Base-by-base conservation (phyloP, 2,113 vertebrate genomes). In the Murina feae region DNA sequence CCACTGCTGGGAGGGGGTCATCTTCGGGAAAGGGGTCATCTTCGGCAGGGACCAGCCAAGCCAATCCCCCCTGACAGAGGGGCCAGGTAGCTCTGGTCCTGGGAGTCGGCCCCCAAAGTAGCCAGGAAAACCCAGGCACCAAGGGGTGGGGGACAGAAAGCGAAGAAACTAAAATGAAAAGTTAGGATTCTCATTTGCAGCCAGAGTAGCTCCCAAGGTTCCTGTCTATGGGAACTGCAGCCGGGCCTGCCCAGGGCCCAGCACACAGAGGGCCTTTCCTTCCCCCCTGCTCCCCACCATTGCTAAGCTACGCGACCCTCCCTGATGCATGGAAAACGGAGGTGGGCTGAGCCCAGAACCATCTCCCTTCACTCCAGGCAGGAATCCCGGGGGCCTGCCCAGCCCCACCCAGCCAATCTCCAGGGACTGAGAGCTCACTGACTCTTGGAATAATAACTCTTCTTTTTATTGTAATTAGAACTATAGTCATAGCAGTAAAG, bases 1-100 rank as follows among this genome's bases (percentile, higher is more conserved):
- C 97, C 97, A 98, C 97, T 90, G 95, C 96, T 89, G 86, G 2
- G 68, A 80, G 89, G 79, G 95, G 55, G 97, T 95, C 96, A 12
- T 95, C 96, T 93, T 96, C 25, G 4, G 72, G 32, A 66, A 14
- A 66, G 74, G 94, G 53, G 97, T 95, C 96, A 14, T 95, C 96
- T 93, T 96, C 25, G 2, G 68, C 30, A 66, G 35, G 72, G 74
- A 32, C 30, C 7, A 3, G 14, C 74, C 66, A 44, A 21, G 51
- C 9, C 55, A 42, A 16, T 47, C 4, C 0, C 0, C 39, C 44
- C 55, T 18, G 53, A 23, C 0, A 20, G 68, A 53, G 53, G 6
- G 9, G 58, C 72, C 2, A 0, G 78, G 87, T n/a, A 51, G 63
- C 74, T 17, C 0, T 0, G n/a, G 9, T 1, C 28, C 17, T 9